Percentiles rank a stretch among this genome's conserved stretches.
These are phyloP conservation scores for Thera obeliscata DNA, from an alignment of 2,888 invertebrate species.

Conservation along the genomic window DNA sequence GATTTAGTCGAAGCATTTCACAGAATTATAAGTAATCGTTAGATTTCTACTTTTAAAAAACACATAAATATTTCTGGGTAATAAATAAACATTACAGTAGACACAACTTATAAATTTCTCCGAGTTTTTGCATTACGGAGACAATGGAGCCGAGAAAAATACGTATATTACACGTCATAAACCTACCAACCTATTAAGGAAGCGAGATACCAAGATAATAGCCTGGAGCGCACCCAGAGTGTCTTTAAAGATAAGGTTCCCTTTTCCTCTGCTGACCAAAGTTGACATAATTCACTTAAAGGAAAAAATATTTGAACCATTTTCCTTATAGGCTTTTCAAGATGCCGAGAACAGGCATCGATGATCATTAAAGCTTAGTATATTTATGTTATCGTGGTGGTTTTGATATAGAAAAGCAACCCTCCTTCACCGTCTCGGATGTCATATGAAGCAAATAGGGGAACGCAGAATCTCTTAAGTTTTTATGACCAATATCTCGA, in stretches of 20 bases:
- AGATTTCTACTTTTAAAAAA: too few relatives aligned
- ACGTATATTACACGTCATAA: constrained; percentile 42
- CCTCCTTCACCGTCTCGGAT: too few relatives aligned
- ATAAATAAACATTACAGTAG: neutral
- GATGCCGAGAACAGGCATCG: constrained; percentile 1
- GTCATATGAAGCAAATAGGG: too few relatives aligned
- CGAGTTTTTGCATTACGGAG: constrained; percentile 13
- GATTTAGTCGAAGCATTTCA: too few relatives aligned
- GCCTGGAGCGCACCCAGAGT: constrained; percentile 44
- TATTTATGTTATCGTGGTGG: too few relatives aligned
- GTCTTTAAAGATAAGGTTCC: constrained; percentile 55
- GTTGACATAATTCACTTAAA: constrained; percentile 46
- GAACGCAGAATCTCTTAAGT: too few relatives aligned
- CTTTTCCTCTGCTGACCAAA: constrained; percentile 50
- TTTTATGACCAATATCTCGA: too few relatives aligned
- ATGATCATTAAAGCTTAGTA: neutral
- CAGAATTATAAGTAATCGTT: too few relatives aligned
- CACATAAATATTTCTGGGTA: too few relatives aligned
- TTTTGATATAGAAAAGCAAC: too few relatives aligned
- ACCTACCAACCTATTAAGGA: constrained; percentile 45
- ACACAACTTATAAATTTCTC: constrained; percentile 2
- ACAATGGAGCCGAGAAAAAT: constrained; percentile 38
- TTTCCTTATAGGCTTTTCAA: constrained; percentile 26
- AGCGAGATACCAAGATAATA: constrained; percentile 54
- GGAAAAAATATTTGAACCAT: constrained; percentile 34